Evolutionary conservation across 2,113 vertebrate species (phyloP), one percentile per base, ranked within the genome.

Genomic region (Rhineura floridana): DNA sequence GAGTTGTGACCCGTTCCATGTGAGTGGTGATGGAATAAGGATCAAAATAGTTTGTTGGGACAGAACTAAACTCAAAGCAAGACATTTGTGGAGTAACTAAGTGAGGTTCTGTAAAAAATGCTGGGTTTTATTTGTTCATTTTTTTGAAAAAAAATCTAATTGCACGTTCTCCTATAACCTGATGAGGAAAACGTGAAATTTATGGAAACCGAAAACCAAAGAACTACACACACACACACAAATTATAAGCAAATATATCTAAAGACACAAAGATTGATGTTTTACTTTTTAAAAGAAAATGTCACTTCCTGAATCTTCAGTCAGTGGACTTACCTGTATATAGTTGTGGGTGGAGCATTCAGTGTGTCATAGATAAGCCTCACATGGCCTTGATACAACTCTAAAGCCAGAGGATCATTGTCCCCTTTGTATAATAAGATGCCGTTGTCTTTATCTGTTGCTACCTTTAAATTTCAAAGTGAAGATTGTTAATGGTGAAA

Each of bases 321-420:
- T 63, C 7, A 2, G 0, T 52, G 7, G 3, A 15, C 78, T 93
- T 93, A 99, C 99, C 99, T 99, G 94, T 99, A 99, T 0, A 99
- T 98, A 0, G 99, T 99, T 81, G 98, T 99, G 0, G 98, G 98
- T 5, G 98, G 98, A 90, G 98, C 98, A 93, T 95, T 98, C 93
- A 98, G 94, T 2, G 98, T 98, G 96, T 99, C 98, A 0, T 99
- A 99, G 92, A 99, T 97, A 87, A 99, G 98, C 63, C 98, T 96
- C 89, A 99, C 98, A 0, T 99, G 99, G 55, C 99, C 99, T 95
- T 99, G 99, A 95, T 99, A 99, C 83, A 99, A 93, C 94, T 99
- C 99, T 95, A 99, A 96, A 3, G 98, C 98, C 96, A 99, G 93
- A 0, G 99, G 99, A 93, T 99, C 98, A 0, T 98, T 98, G 95